Conservation (phyloP, 2,888 invertebrate species). For the Acanthococcus lagerstroemiae region DNA sequence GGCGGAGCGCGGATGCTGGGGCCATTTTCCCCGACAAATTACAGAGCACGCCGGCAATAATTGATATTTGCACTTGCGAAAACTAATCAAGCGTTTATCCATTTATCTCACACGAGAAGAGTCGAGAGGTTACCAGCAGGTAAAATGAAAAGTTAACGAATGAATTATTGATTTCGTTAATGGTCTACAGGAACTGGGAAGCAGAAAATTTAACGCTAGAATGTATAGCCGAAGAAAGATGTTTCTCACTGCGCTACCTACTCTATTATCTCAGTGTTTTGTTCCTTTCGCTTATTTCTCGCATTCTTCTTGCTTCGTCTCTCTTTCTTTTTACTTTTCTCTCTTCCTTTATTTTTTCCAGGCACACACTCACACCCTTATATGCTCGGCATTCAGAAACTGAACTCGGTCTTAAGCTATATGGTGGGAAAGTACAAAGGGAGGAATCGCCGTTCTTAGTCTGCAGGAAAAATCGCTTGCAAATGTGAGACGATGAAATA, state of each 20-base stretch:
- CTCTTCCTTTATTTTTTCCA: not conserved
- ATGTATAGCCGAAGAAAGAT: conserved; percentile 1
- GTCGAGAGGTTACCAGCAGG: not conserved
- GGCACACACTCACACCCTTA: no score
- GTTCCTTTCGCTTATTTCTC: no score
- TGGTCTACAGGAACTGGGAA: conserved; percentile 11
- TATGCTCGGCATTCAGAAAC: not conserved
- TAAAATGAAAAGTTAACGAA: conserved; percentile 9
- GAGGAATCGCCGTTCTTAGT: no score
- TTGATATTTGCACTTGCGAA: no score
- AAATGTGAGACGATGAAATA: conserved; percentile 99
- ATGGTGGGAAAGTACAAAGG: not conserved
- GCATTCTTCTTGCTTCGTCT: not conserved
- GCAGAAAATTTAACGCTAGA: not conserved
- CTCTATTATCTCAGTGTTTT: conserved; percentile 15
- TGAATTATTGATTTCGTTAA: conserved; percentile 24
- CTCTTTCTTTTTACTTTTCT: not conserved
- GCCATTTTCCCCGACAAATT: no score
- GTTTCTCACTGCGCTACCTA: conserved; percentile 7
- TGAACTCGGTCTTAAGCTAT: not conserved
- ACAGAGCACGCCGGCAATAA: no score
- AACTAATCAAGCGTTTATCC: no score
- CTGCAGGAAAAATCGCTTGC: conserved; percentile 61
- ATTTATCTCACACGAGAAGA: no score
- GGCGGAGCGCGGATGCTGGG: no score